phyloP scores from a whole-genome alignment of 2,888 invertebrate species.

The Athalia rosae region DNA sequence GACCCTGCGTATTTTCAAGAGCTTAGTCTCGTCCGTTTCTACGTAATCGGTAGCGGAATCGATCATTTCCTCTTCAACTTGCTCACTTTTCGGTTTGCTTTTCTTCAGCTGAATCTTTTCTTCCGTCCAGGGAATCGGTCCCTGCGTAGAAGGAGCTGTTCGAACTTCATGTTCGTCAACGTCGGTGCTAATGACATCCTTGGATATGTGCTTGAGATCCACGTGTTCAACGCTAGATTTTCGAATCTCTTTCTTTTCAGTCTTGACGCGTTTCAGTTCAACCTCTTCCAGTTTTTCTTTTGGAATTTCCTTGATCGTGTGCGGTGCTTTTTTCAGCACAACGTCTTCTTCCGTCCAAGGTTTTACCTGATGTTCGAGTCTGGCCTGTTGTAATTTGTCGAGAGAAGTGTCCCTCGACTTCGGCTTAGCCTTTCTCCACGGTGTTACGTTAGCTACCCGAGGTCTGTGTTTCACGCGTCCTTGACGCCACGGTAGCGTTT shows the following conservation, averaged over 20 bases:
- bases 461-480: slow-evolving; percentile 62
- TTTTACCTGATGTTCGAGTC: slow-evolving; percentile 58
- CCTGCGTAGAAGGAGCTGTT: slow-evolving; percentile 50
- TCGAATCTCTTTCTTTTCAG: slow-evolving; percentile 67
- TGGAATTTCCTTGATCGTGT: slow-evolving; percentile 59
- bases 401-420: slow-evolving; percentile 62
- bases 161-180: slow-evolving; percentile 59
- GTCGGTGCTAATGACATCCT: slow-evolving; percentile 40
- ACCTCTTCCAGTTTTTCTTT: slow-evolving; percentile 64
- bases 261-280: slow-evolving; percentile 76
- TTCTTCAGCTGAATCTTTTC: slow-evolving; percentile 78
- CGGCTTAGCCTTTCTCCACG: slow-evolving; percentile 65
- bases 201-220: slow-evolving; percentile 60
- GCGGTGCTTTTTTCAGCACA: slow-evolving; percentile 67
- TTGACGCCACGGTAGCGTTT: slow-evolving; percentile 76
- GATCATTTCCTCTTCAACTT: slow-evolving; percentile 8
- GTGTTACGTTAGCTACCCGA: slow-evolving; percentile 56
- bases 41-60: slow-evolving; percentile 53
- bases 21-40: slow-evolving; percentile 52
- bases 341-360: slow-evolving; percentile 71
- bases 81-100: slow-evolving; percentile 56
- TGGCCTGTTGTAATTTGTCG: slow-evolving; percentile 59
- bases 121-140: slow-evolving; percentile 78
- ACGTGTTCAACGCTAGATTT: slow-evolving; percentile 59
- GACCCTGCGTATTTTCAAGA: slow-evolving; percentile 19